phyloP scores from a whole-genome alignment of 2,888 invertebrate species.

The Heteromurus nitidus region DNA sequence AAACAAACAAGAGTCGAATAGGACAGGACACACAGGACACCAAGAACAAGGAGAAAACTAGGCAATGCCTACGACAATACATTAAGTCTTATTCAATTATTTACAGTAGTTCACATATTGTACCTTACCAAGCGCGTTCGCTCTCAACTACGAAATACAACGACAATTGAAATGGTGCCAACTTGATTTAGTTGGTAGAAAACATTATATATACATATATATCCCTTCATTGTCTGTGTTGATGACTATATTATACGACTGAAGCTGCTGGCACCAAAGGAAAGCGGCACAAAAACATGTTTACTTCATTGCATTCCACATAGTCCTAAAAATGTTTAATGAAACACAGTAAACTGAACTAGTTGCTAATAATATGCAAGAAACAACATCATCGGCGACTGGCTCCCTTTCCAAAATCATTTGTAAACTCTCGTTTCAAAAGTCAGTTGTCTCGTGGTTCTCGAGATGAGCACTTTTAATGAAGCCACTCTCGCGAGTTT shows the following conservation, averaged over 20 bases:
- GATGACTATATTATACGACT: not conserved
- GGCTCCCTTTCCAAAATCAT: not conserved
- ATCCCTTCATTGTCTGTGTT: not conserved
- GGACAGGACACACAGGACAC: not conserved
- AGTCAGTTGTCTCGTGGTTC: not conserved
- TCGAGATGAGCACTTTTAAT: not conserved
- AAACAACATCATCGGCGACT: no score
- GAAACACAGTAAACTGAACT: no score
- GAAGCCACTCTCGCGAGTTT: not conserved
- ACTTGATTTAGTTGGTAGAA: not conserved
- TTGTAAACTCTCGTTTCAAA: not conserved
- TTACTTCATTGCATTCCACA: no score
- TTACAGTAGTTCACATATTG: not conserved
- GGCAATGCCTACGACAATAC: not conserved
- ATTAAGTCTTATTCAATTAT: not conserved
- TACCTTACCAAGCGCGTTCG: not conserved
- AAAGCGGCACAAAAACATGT: not conserved
- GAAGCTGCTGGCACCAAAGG: constrained; percentile 1
- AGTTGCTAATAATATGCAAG: no score
- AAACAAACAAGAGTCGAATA: not conserved
- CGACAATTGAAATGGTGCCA: constrained; percentile 13
- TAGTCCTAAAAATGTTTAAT: no score
- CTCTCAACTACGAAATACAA: not conserved
- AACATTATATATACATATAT: no score
- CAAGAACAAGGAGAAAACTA: not conserved